Evolutionary conservation across 2,113 vertebrate genomes (phyloP).

Genomic region (Varanus komodoensis): DNA sequence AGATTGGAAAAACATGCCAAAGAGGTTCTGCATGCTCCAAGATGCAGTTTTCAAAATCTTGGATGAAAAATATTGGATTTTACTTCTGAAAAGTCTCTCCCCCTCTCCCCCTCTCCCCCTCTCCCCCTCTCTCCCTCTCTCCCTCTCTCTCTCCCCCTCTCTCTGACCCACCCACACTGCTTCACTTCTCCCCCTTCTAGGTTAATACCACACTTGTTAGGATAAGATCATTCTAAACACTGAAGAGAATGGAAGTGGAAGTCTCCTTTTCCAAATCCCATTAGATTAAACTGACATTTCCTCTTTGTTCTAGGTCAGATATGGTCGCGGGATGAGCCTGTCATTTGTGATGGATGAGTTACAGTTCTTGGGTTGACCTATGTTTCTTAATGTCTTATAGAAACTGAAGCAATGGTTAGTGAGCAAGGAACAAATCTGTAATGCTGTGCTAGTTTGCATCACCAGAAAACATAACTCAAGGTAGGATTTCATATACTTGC

Average conservation of each 20-base stretch:
- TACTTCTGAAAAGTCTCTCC: not conserved
- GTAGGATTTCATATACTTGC: not conserved
- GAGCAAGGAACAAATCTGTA: not conserved
- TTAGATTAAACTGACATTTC: not conserved
- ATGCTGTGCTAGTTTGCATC: conserved; percentile 5
- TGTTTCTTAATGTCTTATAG: not conserved
- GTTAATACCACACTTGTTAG: conserved; percentile 39
- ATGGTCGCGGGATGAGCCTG: not conserved
- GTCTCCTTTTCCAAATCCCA: conserved; percentile 20
- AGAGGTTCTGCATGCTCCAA: not conserved
- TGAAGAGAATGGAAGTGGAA: conserved; percentile 14
- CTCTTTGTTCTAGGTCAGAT: conserved; percentile 15
- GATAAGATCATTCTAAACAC: conserved; percentile 17
- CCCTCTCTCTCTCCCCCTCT: too few relatives aligned
- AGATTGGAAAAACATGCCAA: not conserved
- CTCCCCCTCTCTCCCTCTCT: not conserved
- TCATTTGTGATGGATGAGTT: not conserved
- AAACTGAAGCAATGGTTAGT: not conserved
- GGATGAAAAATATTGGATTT: not conserved
- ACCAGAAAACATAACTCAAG: not conserved
- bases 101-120: not conserved
- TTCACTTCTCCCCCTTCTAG: conserved; percentile 4
- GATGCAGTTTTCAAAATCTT: not conserved
- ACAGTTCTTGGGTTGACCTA: not conserved
- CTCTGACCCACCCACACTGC: not conserved